Evolutionary conservation across 2,113 vertebrate species (phyloP).

Genomic region (Phocoena sinus): DNA sequence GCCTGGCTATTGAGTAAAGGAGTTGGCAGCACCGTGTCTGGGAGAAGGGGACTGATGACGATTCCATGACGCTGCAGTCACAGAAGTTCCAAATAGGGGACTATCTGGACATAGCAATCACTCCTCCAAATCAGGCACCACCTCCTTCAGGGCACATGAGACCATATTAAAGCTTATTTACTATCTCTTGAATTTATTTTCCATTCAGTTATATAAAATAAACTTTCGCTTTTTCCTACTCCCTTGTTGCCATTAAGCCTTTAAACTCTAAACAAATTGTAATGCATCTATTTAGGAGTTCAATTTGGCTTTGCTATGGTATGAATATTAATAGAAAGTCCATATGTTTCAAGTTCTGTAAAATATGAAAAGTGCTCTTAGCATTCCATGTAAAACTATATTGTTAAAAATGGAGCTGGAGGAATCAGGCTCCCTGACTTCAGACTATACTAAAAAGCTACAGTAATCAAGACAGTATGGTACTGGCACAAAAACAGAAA

Average conservation of each 20-base stretch:
- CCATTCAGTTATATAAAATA: slow-evolving; percentile 74
- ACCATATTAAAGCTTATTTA: slow-evolving; percentile 85
- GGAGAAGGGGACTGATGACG: slow-evolving; percentile 91
- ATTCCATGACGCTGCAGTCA: slow-evolving; percentile 97
- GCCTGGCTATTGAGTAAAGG: slow-evolving; percentile 93
- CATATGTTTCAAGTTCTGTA: slow-evolving; percentile 58
- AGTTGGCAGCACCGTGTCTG: slow-evolving; percentile 94
- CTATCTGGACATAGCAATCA: slow-evolving; percentile 97
- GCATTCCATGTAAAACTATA: slow-evolving; percentile 48
- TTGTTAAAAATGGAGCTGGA: neutral
- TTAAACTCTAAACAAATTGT: slow-evolving; percentile 60
- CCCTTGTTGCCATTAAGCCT: slow-evolving; percentile 67
- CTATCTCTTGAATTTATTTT: slow-evolving; percentile 48
- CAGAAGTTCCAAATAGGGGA: slow-evolving; percentile 98
- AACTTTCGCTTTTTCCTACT: slow-evolving; percentile 25
- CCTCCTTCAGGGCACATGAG: slow-evolving; percentile 92
- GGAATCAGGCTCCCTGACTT: too few relatives aligned
- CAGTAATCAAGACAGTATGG: too few relatives aligned
- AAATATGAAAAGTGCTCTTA: slow-evolving; percentile 63
- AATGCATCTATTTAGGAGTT: slow-evolving; percentile 64
- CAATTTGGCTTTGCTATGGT: slow-evolving; percentile 43
- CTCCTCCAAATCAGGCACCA: slow-evolving; percentile 93
- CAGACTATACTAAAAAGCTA: too few relatives aligned
- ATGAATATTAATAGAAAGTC: slow-evolving; percentile 38
- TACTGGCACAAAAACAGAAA: too few relatives aligned